Base-by-base conservation (phyloP, 2,113 vertebrate species). In the Megatriorchis doriae region DNA sequence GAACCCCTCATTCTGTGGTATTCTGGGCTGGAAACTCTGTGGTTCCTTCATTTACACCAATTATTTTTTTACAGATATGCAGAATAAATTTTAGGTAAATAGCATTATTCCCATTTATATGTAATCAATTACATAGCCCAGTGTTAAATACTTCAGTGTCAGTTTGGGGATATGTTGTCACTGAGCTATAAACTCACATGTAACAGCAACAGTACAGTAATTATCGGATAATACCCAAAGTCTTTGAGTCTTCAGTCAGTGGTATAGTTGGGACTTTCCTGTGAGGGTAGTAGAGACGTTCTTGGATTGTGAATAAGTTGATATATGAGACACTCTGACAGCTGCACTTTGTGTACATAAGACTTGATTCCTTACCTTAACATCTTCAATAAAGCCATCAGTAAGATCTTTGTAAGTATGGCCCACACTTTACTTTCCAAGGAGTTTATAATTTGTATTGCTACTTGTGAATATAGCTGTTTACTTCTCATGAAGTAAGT, bases 341-440 rank as follows among this genome's bases (percentile, higher is more conserved):
- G 38, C 53, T 88, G 82, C 16, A 10, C 31, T 90, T 47, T 13
- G 26, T 45, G n/a, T 68, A 29, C 13, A 0, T 16, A n/a, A 48
- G 55, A 55, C 11, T 20, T 45, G 25, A 12, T 32, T 81, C 50
- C 38, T 93, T 61, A 58, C n/a, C 56, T 67, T 47, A 75, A 38
- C 25, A 63, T 73, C 71, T 73, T 43, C 43, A 32, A 52, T 88
- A 63, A 65, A 88, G 36, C 16, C 22, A 36, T 85, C 43, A 25
- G 36, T 31, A 53, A 63, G 31, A 40, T 84, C 58, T 21, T 47
- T 36, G 10, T 18, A 42, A 59, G 21, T 17, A 10, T 47, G 47
- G 48, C 38, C 27, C 31, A 10, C 1, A 6, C 50, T 65, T 65
- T 56, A 32, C 26, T 86, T 22, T 43, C 0, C 0, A 15, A 16